Evolutionary conservation across 2,797 vertebrate species (phyloP).

Genomic region (Ctenosaura bakeri): DNA sequence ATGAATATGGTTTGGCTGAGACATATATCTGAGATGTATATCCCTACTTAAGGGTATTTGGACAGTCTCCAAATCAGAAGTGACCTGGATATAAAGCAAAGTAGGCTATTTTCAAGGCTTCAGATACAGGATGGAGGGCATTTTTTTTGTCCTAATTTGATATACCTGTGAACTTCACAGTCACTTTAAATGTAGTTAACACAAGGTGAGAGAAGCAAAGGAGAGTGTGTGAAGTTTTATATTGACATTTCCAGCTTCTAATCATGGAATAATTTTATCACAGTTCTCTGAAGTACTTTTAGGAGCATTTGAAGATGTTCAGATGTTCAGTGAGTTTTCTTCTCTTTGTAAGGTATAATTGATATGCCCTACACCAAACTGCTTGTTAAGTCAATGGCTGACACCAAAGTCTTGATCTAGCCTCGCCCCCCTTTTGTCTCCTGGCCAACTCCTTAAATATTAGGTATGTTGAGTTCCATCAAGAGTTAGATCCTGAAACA

Average conservation of each 20-base stretch:
- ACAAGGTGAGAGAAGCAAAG: not conserved
- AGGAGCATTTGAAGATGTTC: not conserved
- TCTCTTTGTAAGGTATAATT: not conserved
- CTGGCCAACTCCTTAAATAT: not conserved
- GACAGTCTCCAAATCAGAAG: not conserved
- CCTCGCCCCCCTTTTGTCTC: not conserved
- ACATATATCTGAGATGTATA: not conserved
- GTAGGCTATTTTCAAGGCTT: not conserved
- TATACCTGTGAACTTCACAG: not conserved
- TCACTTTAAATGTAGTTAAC: not conserved
- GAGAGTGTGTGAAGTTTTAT: not conserved
- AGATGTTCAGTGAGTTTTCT: not conserved
- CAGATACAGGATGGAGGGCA: not conserved
- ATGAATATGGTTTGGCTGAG: not conserved
- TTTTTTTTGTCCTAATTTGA: not conserved
- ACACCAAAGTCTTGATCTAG: not conserved
- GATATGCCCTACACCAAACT: not conserved
- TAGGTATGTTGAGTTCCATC: not conserved
- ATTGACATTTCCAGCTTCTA: not conserved
- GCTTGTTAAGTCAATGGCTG: not conserved
- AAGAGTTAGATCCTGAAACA: not conserved
- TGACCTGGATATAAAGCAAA: not conserved
- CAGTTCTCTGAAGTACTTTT: not conserved
- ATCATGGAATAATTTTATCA: not conserved
- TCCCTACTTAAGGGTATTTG: not conserved